Percentiles rank a stretch among this genome's conserved stretches.
phyloP scores from a whole-genome alignment of 2,797 vertebrate species.

The Hylomyscus alleni region DNA sequence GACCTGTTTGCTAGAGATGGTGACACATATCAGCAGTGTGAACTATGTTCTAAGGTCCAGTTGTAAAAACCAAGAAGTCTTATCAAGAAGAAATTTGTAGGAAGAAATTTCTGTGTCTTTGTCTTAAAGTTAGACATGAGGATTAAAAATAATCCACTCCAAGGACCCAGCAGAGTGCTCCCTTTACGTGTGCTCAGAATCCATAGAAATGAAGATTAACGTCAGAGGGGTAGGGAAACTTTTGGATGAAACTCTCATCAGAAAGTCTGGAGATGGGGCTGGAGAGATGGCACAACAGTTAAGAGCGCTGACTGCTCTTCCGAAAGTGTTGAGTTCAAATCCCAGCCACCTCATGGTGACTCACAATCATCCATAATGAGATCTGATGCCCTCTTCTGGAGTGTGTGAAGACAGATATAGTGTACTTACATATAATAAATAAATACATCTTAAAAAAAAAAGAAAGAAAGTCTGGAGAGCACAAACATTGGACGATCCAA shows the following conservation, averaged over 20 bases:
- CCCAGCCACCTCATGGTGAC: no score
- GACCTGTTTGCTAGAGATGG: neutral
- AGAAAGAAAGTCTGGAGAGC: neutral
- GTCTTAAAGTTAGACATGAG: neutral
- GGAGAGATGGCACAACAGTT: no score
- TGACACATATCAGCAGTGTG: neutral
- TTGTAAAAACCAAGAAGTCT: neutral
- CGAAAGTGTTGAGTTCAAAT: no score
- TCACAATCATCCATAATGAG: no score
- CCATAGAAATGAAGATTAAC: neutral
- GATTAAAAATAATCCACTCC: neutral
- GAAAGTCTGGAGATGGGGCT: neutral
- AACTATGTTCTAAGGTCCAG: neutral
- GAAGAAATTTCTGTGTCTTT: conserved; percentile 1
- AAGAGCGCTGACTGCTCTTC: no score
- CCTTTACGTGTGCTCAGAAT: neutral
- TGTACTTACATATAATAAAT: no score
- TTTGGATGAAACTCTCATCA: conserved; percentile 13
- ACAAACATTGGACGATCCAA: neutral
- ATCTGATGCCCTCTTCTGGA: no score
- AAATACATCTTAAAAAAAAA: no score
- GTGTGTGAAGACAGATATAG: no score
- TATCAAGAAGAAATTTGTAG: neutral
- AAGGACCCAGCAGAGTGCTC: neutral
- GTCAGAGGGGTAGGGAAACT: neutral